Percentiles rank a stretch among this genome's conserved stretches.
Evolutionary conservation across 2,888 invertebrate species (phyloP).

Genomic region (Synanthedon andrenaeformis): DNA sequence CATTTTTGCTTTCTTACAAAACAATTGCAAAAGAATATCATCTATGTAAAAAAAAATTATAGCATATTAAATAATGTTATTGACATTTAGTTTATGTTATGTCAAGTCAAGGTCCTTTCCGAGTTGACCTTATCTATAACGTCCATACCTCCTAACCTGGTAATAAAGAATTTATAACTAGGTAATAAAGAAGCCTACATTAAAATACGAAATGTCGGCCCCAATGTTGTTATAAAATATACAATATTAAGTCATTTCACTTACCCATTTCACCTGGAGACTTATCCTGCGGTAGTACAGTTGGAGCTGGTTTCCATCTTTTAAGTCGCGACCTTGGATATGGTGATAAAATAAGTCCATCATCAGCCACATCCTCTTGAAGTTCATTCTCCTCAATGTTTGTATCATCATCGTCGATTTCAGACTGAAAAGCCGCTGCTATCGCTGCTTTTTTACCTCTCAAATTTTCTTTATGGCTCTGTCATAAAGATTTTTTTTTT

Average conservation of each 20-base stretch:
- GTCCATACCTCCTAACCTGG: too few relatives aligned
- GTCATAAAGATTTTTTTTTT: constrained; percentile 1
- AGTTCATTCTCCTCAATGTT: constrained; percentile 48
- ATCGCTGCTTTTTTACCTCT: constrained; percentile 61
- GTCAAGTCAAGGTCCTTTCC: too few relatives aligned
- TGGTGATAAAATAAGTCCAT: constrained; percentile 36
- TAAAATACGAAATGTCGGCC: too few relatives aligned
- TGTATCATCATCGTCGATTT: constrained; percentile 38
- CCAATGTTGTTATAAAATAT: too few relatives aligned
- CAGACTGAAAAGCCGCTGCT: constrained; percentile 44
- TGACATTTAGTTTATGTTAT: too few relatives aligned
- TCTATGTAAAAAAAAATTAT: too few relatives aligned
- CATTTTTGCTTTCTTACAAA: too few relatives aligned
- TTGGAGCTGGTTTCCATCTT: constrained; percentile 80
- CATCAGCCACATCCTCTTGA: constrained; percentile 40
- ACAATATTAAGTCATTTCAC: background rate
- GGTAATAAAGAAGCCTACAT: too few relatives aligned
- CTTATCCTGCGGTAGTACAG: constrained; percentile 70
- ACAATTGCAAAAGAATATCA: too few relatives aligned
- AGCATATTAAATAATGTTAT: too few relatives aligned
- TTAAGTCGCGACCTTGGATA: constrained; percentile 62
- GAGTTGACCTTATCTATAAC: too few relatives aligned
- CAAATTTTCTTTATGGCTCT: constrained; percentile 25
- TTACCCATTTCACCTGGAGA: constrained; percentile 91
- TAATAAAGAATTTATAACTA: too few relatives aligned